Evolutionary conservation across 2,113 vertebrate genomes (phyloP).

Genomic region (Gymnarchus niloticus): DNA sequence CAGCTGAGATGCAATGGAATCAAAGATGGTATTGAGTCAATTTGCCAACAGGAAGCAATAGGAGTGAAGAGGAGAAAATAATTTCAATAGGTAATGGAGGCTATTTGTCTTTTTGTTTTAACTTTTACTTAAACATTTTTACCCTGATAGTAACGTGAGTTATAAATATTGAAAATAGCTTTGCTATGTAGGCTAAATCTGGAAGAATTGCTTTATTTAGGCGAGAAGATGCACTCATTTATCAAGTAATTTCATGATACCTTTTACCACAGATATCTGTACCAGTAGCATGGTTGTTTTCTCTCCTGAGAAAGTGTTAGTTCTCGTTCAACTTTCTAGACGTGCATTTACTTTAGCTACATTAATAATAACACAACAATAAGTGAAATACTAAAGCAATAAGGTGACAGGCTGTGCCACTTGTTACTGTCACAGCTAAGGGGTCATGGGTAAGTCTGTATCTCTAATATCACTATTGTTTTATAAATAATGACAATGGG

Average conservation of each 20-base stretch:
- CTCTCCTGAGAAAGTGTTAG: neutral
- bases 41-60: neutral
- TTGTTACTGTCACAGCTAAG: neutral
- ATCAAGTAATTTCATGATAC: neutral
- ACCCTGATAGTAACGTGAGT: neutral
- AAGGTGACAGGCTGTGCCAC: neutral
- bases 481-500: neutral
- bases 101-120: neutral
- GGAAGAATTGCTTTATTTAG: neutral
- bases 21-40: neutral
- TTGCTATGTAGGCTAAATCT: neutral
- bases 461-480: neutral
- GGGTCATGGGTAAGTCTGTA: neutral
- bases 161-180: neutral
- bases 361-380: neutral
- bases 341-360: too few relatives aligned
- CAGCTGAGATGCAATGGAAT: neutral
- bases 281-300: neutral
- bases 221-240: neutral
- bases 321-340: neutral
- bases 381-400: constrained; percentile 3
- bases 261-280: neutral
- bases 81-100: neutral
- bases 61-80: neutral
- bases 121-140: neutral